Evolutionary conservation across 2,797 vertebrate genomes (phyloP).

Genomic region (Artibeus lituratus): DNA sequence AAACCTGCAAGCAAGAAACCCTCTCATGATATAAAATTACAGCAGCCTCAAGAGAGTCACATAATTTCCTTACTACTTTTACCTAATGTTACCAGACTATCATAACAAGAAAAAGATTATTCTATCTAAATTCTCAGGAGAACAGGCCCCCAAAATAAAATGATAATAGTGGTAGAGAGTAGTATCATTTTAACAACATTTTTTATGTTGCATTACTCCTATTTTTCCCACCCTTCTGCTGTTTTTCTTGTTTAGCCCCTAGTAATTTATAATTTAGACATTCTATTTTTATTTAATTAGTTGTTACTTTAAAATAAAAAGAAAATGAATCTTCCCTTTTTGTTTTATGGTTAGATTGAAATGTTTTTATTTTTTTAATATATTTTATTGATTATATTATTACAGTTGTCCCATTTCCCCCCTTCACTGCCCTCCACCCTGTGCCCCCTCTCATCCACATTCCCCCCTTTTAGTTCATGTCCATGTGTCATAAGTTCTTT

Average conservation of each 20-base stretch:
- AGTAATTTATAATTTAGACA: conserved; percentile 42
- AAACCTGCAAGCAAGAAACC: background rate
- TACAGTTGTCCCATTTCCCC: no score
- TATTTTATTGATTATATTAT: no score
- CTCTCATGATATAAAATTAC: background rate
- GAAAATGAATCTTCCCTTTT: background rate
- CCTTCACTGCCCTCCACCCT: no score
- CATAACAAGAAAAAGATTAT: background rate
- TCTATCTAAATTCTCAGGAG: background rate
- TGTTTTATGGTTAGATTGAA: no score
- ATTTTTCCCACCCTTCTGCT: background rate
- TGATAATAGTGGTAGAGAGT: background rate
- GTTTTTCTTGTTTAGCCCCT: conserved; percentile 9
- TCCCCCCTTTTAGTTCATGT: no score
- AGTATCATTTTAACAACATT: background rate
- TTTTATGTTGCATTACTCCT: background rate
- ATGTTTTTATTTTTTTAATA: no score
- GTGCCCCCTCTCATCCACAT: no score
- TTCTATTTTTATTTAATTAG: conserved; percentile 51
- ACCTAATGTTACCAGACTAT: conserved; percentile 1
- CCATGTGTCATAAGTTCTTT: no score
- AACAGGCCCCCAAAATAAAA: conserved; percentile 36
- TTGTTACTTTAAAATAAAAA: conserved; percentile 34
- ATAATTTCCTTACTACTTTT: background rate
- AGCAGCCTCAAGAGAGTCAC: background rate